Evolutionary conservation across 2,797 vertebrate species (phyloP).

Genomic region (Xerus rutilus): DNA sequence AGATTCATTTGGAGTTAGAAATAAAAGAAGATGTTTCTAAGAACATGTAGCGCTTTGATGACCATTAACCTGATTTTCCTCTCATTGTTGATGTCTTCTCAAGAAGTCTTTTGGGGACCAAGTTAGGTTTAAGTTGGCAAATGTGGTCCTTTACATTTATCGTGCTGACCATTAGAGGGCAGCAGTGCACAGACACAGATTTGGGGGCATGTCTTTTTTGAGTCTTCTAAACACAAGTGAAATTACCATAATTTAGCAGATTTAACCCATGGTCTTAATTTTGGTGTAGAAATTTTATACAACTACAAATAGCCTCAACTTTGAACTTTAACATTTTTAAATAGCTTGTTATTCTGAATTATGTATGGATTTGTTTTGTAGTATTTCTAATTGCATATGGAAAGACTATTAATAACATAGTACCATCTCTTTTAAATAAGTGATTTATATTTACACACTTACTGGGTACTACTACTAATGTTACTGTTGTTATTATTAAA

Average conservation of each 20-base stretch:
- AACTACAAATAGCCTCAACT: neutral
- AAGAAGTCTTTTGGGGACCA: neutral
- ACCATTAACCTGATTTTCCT: conserved; percentile 4
- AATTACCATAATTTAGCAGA: conserved; percentile 35
- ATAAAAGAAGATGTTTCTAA: conserved; percentile 48
- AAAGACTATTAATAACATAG: conserved; percentile 16
- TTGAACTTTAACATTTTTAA: conserved; percentile 47
- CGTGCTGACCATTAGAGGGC: conserved; percentile 77
- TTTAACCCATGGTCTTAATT: conserved; percentile 20
- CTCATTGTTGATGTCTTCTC: conserved; percentile 6
- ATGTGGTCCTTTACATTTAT: conserved; percentile 41
- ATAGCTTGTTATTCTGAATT: conserved; percentile 45
- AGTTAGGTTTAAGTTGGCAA: neutral
- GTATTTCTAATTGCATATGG: conserved; percentile 54
- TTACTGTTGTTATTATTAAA: neutral
- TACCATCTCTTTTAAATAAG: neutral
- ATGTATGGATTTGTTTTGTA: conserved; percentile 39
- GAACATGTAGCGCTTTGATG: neutral
- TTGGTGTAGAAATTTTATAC: neutral
- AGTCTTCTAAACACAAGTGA: conserved; percentile 39
- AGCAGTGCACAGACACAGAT: conserved; percentile 71
- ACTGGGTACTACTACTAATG: neutral
- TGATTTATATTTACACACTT: conserved; percentile 16
- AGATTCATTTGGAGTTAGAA: conserved; percentile 42
- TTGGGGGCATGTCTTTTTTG: neutral